Evolutionary conservation across 2,797 vertebrate genomes (phyloP), one percentile per base, ranked within the genome.

Genomic region (Dromococcyx pavoninus): DNA sequence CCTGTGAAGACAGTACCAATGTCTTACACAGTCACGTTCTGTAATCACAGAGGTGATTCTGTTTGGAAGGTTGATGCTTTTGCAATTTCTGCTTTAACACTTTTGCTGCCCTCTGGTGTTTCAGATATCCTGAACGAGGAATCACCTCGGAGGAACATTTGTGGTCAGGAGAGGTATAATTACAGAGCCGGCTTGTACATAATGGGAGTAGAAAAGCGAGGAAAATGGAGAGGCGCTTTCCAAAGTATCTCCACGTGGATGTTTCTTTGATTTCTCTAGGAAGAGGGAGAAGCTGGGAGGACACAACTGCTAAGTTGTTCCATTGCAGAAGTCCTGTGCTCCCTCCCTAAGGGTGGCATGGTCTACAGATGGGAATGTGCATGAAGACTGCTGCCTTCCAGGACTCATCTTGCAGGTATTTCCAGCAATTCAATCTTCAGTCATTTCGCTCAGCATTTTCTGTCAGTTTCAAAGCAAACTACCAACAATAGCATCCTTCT

Each of bases 61-160:
- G 25, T 4, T 44, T 83, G 66, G 83, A 53, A 88, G 70, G 81
- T 69, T 51, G 78, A 67, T 72, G 70, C 82, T 91, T 78, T 80
- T 37, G 72, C 51, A 73, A 19, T 64, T 90, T 62, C 60, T 92
- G 82, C 87, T 89, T 84, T 78, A 89, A 73, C 94, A 94, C 87
- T 93, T 89, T 4, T 95, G 92, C 93, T 94, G 95, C 93, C 95
- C 91, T 95, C 95, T 97, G 94, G 61, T 96, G 95, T 95, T 88
- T 75, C 28, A 72, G 82, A 86, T 41, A 66, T 62, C 62, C 78
- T 22, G 87, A 62, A 33, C 0, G 14, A 74, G 78, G 39, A 83
- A 51, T 91, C 88, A 56, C 89, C 54, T 94, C n/a, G 2, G 66
- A 60, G 35, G 69, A 80, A 37, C 39, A 35, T 1, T 57, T 43